Conservation (phyloP, 2,888 invertebrate genomes). For the Drosophila affinis region DNA sequence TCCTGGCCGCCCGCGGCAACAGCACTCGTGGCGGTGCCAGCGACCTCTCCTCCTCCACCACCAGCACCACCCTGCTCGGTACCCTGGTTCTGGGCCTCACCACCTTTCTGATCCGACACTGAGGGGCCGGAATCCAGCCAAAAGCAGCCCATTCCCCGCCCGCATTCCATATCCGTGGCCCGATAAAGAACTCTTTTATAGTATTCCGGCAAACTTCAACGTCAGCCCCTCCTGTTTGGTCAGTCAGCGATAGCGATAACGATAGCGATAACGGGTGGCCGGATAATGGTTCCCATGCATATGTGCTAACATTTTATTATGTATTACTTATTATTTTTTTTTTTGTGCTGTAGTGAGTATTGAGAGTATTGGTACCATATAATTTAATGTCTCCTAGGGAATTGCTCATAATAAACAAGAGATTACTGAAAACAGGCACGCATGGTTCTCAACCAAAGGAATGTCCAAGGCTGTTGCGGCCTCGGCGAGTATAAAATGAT, state of each 20-base stretch:
- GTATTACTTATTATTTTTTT: conserved; percentile 18
- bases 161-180: neutral
- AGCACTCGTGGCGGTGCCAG: conserved; percentile 43
- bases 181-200: neutral
- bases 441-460: too few species aligned
- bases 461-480: too few species aligned
- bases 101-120: conserved; percentile 37
- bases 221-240: conserved; percentile 9
- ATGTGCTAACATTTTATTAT: conserved; percentile 3
- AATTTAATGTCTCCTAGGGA: conserved; percentile 34
- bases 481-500: too few species aligned
- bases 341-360: conserved; percentile 6
- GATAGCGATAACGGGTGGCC: neutral
- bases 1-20: conserved; percentile 53
- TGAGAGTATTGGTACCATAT: conserved; percentile 30
- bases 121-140: neutral
- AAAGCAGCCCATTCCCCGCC: neutral
- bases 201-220: conserved; percentile 13
- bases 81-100: conserved; percentile 43
- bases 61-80: conserved; percentile 40
- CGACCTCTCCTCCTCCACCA: conserved; percentile 1
- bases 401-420: conserved; percentile 44
- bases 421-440: neutral
- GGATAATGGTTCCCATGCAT: neutral
- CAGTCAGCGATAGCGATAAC: conserved; percentile 16